A percentile compares a stretch with the other conserved stretches of the same genome.
Conservation (phyloP, 2,888 invertebrate genomes). For the Dyspetes luteomarginatus region DNA sequence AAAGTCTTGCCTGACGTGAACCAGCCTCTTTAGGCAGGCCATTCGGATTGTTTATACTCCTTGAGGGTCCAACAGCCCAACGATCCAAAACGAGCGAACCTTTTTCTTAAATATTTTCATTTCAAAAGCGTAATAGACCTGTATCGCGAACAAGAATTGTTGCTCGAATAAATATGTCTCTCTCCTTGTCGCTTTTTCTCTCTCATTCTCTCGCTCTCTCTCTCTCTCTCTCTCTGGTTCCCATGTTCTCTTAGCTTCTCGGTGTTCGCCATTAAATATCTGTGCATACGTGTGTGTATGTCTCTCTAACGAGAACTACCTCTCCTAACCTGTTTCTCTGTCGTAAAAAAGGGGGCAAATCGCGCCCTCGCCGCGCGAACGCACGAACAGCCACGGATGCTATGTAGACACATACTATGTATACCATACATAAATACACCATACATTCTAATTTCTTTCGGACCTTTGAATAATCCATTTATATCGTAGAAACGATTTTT, state of each 20-base stretch:
- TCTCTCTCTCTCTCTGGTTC: no score
- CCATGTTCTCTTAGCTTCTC: no score
- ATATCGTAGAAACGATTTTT: neutral
- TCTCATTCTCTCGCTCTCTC: constrained; percentile 29
- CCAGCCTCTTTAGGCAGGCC: neutral
- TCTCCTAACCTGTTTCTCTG: constrained; percentile 45
- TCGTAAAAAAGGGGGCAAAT: constrained; percentile 48
- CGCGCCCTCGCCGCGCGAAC: constrained; percentile 27
- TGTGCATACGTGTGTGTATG: constrained; percentile 10
- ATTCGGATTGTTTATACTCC: constrained; percentile 39
- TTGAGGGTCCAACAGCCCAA: neutral
- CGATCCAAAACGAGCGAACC: constrained; percentile 29
- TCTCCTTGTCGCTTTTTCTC: constrained; percentile 13
- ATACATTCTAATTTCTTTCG: constrained; percentile 35
- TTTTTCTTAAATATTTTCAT: constrained; percentile 56
- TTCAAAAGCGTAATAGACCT: constrained; percentile 50
- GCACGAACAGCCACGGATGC: constrained; percentile 14
- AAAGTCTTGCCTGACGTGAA: neutral
- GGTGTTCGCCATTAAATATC: constrained; percentile 30
- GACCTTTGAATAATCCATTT: constrained; percentile 50
- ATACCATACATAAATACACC: constrained; percentile 9
- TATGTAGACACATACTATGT: constrained; percentile 10
- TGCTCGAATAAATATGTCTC: constrained; percentile 55
- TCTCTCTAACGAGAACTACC: constrained; percentile 51
- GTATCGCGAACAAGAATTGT: constrained; percentile 37